Percentiles rank a stretch among this genome's conserved stretches.
Evolutionary conservation across 2,113 vertebrate genomes (phyloP).

Genomic region (Chloropsis cyanopogon): DNA sequence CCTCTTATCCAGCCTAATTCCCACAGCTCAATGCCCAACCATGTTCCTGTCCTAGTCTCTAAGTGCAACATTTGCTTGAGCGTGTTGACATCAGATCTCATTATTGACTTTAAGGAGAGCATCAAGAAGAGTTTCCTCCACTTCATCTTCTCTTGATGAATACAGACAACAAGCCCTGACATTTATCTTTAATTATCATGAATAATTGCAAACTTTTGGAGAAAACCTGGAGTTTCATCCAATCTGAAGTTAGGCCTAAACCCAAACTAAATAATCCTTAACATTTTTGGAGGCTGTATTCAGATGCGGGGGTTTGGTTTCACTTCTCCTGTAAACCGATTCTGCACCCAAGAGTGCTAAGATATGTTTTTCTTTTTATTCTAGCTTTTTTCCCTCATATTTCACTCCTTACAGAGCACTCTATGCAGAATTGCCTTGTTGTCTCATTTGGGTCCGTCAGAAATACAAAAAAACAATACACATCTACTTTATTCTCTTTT

Average conservation of each 20-base stretch:
- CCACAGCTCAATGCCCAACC: background rate
- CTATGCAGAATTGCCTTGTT: background rate
- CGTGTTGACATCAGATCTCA: background rate
- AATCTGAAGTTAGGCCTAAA: background rate
- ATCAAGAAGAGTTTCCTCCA: background rate
- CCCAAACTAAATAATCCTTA: constrained; percentile 10
- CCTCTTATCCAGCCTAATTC: background rate
- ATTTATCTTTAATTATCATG: background rate
- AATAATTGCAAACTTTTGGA: background rate
- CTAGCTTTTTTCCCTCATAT: background rate
- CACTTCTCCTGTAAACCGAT: background rate
- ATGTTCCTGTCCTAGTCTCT: background rate
- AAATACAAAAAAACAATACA: background rate
- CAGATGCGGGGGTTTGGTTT: background rate
- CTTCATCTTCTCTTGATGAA: background rate
- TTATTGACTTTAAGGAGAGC: background rate
- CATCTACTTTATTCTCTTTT: background rate
- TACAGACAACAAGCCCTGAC: background rate
- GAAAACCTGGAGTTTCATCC: background rate
- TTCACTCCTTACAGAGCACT: background rate
- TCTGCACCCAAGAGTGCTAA: background rate
- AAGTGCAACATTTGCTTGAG: background rate
- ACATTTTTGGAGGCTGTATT: background rate
- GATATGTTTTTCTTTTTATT: background rate
- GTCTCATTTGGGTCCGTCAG: background rate